A percentile compares a stretch with the other conserved stretches of the same genome.
phyloP scores from a whole-genome alignment of 2,797 vertebrate genomes.

The Rhinogobio ventralis region DNA sequence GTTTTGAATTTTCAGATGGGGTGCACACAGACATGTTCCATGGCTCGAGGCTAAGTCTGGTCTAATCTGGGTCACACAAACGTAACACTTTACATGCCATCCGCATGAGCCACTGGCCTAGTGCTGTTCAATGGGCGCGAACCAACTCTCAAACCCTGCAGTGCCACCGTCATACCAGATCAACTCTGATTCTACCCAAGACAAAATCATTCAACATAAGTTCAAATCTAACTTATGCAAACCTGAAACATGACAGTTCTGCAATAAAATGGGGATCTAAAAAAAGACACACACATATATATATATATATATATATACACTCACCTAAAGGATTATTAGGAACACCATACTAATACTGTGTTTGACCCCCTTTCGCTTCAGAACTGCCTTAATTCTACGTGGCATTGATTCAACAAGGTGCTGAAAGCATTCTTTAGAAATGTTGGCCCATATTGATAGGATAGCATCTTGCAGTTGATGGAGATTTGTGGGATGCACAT shows the following conservation, averaged over 20 bases:
- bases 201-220: not conserved
- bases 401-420: too few relatives aligned
- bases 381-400: too few relatives aligned
- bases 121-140: too few relatives aligned
- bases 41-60: constrained; percentile 31
- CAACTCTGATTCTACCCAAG: not conserved
- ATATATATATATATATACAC: too few relatives aligned
- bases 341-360: too few relatives aligned
- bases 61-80: constrained; percentile 41
- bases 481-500: too few relatives aligned
- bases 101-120: constrained; percentile 29
- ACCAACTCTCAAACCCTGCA: not conserved
- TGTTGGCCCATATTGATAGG: too few relatives aligned
- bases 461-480: too few relatives aligned
- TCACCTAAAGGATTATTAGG: too few relatives aligned
- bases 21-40: constrained; percentile 14
- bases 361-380: too few relatives aligned
- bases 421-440: too few relatives aligned
- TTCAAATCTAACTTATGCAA: not conserved
- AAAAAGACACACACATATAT: not conserved
- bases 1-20: too few relatives aligned
- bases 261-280: not conserved
- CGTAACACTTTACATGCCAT: not conserved
- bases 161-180: not conserved
- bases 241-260: not conserved